A percentile compares a stretch with the other conserved stretches of the same genome.
phyloP scores from a whole-genome alignment of 2,888 invertebrate genomes.

The Zelleria hepariella region DNA sequence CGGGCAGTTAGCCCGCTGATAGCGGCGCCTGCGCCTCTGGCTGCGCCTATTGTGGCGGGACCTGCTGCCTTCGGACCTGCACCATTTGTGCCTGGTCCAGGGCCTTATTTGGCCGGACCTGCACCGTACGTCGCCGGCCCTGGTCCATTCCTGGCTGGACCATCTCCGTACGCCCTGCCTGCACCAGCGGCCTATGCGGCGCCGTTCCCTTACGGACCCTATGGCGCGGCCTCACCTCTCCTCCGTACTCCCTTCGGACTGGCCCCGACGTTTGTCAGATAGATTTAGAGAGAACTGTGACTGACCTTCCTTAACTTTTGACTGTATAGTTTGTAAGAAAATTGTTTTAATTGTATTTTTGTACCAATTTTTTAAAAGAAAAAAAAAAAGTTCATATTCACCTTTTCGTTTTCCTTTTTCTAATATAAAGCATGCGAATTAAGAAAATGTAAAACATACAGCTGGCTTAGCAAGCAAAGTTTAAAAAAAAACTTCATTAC shows the following conservation, averaged over 20 bases:
- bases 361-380: neutral
- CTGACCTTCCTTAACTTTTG: conserved; percentile 30
- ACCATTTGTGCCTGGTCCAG: conserved; percentile 23
- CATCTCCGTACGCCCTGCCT: neutral
- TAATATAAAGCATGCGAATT: too few relatives aligned
- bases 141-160: conserved; percentile 14
- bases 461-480: too few relatives aligned
- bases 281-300: conserved; percentile 47
- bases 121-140: conserved; percentile 22
- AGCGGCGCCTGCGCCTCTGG: conserved; percentile 28
- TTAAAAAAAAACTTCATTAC: too few relatives aligned
- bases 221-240: conserved; percentile 29
- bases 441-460: too few relatives aligned
- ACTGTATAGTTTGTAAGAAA: neutral
- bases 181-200: conserved; percentile 8
- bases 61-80: conserved; percentile 18
- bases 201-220: conserved; percentile 15
- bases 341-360: neutral
- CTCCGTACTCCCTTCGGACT: conserved; percentile 39
- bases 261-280: conserved; percentile 60
- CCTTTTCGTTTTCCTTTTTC: conserved; percentile 22
- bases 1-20: conserved; percentile 49
- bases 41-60: conserved; percentile 18
- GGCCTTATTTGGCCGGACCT: conserved; percentile 19
- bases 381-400: conserved; percentile 5